Percentiles rank a stretch among this genome's conserved stretches.
Conservation (phyloP, 2,888 invertebrate species). For the Coecobrya sp. region DNA sequence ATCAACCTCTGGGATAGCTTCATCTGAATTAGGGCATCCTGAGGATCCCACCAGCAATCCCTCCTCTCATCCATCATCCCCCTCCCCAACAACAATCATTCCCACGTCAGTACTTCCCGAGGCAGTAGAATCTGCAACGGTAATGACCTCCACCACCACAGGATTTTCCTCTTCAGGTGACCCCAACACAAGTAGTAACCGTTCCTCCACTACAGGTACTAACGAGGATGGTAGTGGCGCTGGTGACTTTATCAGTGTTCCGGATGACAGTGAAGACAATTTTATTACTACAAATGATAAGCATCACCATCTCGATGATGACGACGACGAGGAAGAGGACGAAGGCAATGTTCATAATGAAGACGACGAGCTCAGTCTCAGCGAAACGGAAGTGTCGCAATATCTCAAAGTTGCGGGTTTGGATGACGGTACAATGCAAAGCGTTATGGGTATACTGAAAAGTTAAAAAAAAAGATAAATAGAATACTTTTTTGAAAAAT, state of each 20-base stretch:
- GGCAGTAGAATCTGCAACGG: not conserved
- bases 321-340: conserved; percentile 55
- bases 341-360: conserved; percentile 58
- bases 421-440: conserved; percentile 76
- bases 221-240: conserved; percentile 68
- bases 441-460: conserved; percentile 76
- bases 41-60: not conserved
- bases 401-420: conserved; percentile 78
- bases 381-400: conserved; percentile 75
- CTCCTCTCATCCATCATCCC: conserved; percentile 53
- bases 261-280: conserved; percentile 51
- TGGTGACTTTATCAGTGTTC: conserved; percentile 65
- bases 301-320: conserved; percentile 18
- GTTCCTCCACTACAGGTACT: conserved; percentile 39
- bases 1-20: not conserved
- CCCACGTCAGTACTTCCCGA: not conserved
- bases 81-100: conserved; percentile 54
- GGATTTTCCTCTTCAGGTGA: conserved; percentile 58
- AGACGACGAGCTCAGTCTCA: conserved; percentile 69
- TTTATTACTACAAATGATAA: not conserved
- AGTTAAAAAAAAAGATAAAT: conserved; percentile 18
- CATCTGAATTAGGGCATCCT: not conserved
- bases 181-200: conserved; percentile 56
- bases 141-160: conserved; percentile 40
- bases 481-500: not conserved